Evolutionary conservation across 2,888 invertebrate genomes (phyloP).

Genomic region (Coleophora deauratella): DNA sequence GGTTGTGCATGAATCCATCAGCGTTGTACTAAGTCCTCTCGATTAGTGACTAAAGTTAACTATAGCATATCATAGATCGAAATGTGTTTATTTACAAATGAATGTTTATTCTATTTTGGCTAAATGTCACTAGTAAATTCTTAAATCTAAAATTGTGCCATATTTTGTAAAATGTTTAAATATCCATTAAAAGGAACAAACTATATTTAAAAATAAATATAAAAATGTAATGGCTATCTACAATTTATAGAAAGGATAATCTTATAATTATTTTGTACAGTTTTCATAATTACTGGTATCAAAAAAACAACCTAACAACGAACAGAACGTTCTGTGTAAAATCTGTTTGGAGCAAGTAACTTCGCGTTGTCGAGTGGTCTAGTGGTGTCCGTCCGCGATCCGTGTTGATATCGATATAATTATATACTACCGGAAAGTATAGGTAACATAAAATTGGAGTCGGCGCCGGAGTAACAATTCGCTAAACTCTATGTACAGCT

Average conservation of each 20-base stretch:
- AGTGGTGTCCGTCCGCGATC: no score
- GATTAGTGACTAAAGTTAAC: conserved; percentile 43
- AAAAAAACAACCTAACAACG: conserved; percentile 35
- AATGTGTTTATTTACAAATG: conserved; percentile 64
- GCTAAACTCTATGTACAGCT: conserved; percentile 26
- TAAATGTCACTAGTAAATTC: conserved; percentile 66
- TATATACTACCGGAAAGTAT: not conserved
- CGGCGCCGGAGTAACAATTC: conserved; percentile 21
- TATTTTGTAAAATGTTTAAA: conserved; percentile 38
- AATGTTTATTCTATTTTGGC: conserved; percentile 66
- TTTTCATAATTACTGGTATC: conserved; percentile 39
- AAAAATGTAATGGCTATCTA: conserved; percentile 42
- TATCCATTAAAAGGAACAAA: conserved; percentile 22
- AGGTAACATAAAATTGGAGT: conserved; percentile 10
- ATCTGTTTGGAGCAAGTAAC: conserved; percentile 25
- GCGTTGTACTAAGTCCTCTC: conserved; percentile 58
- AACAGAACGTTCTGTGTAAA: conserved; percentile 18
- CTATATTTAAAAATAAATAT: conserved; percentile 8
- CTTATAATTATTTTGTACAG: conserved; percentile 66
- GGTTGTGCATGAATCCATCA: conserved; percentile 49
- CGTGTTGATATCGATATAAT: not conserved
- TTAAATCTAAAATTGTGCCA: conserved; percentile 66
- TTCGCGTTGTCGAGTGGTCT: conserved; percentile 3
- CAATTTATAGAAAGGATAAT: conserved; percentile 42
- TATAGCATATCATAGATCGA: conserved; percentile 43